Base-by-base conservation (phyloP, 2,797 vertebrate genomes). In the Podarcis lilfordi region DNA sequence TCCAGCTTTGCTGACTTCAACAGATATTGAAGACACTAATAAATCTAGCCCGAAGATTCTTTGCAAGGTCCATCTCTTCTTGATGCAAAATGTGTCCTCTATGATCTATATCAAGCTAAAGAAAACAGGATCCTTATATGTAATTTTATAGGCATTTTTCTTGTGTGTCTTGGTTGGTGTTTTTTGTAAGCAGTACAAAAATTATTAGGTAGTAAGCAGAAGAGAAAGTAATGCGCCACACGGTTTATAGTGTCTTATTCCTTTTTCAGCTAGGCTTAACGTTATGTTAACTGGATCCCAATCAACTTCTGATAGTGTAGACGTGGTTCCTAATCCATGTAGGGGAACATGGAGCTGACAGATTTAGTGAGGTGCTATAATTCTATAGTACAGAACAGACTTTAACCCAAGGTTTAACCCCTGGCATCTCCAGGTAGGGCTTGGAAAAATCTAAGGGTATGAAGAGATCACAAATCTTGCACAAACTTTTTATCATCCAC, bases 21-120 rank as follows among this genome's bases (percentile, higher is more conserved):
- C 89, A 95, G 92, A 92, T 94, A 96, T 69, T 94, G 91, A 94
- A 93, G 90, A 88, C 93, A 94, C 92, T 93, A 96, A 89, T 95
- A 94, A 94, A 92, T 96, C 91, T 95, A 91, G 93, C 93, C 88
- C 89, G 88, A 88, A 0, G 0, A 19, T 90, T 94, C 86, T 84
- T 93, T 91, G 92, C 85, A 91, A 69, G 93, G 93, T 88, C 69
- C 81, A 88, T 88, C 78, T 81, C 59, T 88, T 55, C 8, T 68
- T 82, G 80, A 77, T 69, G 43, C 3, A 93, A 29, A 90, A 85
- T 91, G 82, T 86, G 92, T 86, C 91, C 90, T 96, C 90, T 78
- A 74, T 92, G 91, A 95, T 92, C 89, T 92, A 7, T 90, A 94
- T 94, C 90, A 86, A 89, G 85, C 85, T 89, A 91, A 87, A 88